Percentiles rank a stretch among this genome's conserved stretches.
Conservation (phyloP, 2,797 vertebrate species). For the Chaetodon trifasciatus region DNA sequence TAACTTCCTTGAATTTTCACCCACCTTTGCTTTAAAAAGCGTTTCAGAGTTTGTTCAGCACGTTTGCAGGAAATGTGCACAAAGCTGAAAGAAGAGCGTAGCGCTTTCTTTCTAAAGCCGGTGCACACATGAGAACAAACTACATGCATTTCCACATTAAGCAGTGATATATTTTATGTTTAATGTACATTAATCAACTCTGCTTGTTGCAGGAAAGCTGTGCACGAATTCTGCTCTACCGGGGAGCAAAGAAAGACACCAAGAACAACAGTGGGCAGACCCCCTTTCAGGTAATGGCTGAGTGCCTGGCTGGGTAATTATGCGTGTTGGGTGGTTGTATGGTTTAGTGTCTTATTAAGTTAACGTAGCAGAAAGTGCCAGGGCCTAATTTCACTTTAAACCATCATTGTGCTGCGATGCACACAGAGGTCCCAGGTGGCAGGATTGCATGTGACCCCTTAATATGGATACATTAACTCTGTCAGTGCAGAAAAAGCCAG, state of each 20-base stretch:
- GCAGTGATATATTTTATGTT: neutral
- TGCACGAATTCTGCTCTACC: conserved; percentile 92
- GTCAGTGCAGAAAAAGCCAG: conserved; percentile 48
- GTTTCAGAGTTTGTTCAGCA: neutral
- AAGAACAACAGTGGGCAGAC: conserved; percentile 95
- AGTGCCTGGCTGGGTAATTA: conserved; percentile 45
- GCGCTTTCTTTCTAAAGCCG: neutral
- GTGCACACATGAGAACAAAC: neutral
- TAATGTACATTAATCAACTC: conserved; percentile 7
- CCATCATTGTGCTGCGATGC: conserved; percentile 57
- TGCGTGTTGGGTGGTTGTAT: conserved; percentile 32
- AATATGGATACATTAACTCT: conserved; percentile 57
- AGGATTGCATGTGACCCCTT: conserved; percentile 46
- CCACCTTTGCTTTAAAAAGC: neutral
- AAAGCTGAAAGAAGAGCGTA: neutral
- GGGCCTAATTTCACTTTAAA: conserved; percentile 51
- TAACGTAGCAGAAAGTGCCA: conserved; percentile 42
- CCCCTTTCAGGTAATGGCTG: conserved; percentile 90
- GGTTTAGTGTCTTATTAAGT: conserved; percentile 63
- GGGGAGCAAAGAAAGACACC: conserved; percentile 92
- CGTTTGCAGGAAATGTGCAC: neutral
- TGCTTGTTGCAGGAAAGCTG: conserved; percentile 89
- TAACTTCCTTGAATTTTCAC: neutral
- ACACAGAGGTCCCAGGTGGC: conserved; percentile 53
- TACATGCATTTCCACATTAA: neutral